These are phyloP conservation scores for Ibycter americanus DNA, from an alignment of 2,797 vertebrate genomes.

Conservation along the genomic window DNA sequence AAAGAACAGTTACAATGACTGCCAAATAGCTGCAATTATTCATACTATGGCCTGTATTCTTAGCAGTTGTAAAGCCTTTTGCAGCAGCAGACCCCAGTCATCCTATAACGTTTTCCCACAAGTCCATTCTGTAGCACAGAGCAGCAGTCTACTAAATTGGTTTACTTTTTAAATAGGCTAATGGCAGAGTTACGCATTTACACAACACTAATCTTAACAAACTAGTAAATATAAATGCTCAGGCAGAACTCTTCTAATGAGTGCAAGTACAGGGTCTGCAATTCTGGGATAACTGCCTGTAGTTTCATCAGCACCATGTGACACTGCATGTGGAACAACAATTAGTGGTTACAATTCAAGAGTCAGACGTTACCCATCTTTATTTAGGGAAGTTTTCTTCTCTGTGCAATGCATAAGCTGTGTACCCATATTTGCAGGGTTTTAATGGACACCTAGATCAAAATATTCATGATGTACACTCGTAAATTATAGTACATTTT, in stretches of 20 bases:
- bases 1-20: slow-evolving; percentile 10
- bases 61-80: neutral
- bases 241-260: neutral
- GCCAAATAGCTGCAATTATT: slow-evolving; percentile 39
- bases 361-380: neutral
- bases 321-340: neutral
- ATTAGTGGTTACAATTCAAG: neutral
- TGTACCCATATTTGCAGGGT: neutral
- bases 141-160: neutral
- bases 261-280: neutral
- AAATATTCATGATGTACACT: neutral
- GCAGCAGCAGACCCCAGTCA: slow-evolving; percentile 1
- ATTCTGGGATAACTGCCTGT: neutral
- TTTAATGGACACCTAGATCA: neutral
- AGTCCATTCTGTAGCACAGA: neutral
- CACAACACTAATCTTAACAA: neutral
- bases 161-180: neutral
- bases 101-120: neutral
- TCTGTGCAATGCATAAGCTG: neutral
- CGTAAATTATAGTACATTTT: neutral
- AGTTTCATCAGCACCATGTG: neutral
- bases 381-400: neutral
- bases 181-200: neutral
- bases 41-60: neutral
- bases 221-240: neutral